A percentile compares a stretch with the other conserved stretches of the same genome.
These are phyloP conservation scores for Seriola aureovittata DNA, from an alignment of 2,113 vertebrate genomes.

Conservation along the genomic window DNA sequence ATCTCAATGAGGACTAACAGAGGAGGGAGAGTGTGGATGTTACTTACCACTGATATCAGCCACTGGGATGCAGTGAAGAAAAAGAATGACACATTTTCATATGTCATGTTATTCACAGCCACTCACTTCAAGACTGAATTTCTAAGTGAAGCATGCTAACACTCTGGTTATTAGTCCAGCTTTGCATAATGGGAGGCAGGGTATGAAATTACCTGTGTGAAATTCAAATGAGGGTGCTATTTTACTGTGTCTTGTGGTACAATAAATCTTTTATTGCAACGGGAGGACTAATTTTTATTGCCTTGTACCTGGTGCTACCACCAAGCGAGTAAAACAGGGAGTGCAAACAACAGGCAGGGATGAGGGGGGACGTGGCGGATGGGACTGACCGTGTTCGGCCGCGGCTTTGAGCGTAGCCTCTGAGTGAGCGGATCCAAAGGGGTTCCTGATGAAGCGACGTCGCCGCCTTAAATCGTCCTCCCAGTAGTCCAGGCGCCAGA, in stretches of 20 bases:
- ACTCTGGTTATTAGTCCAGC: constrained; percentile 21
- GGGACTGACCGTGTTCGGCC: constrained; percentile 93
- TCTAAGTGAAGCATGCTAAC: constrained; percentile 14
- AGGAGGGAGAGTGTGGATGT: constrained; percentile 11
- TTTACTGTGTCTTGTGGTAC: constrained; percentile 72
- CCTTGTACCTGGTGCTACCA: constrained; percentile 82
- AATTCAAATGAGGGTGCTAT: constrained; percentile 61
- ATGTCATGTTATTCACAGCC: constrained; percentile 14
- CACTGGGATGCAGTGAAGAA: constrained; percentile 70
- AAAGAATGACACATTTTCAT: constrained; percentile 40
- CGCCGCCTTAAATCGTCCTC: constrained; percentile 99
- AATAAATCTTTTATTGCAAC: constrained; percentile 83
- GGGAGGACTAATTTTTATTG: constrained; percentile 80
- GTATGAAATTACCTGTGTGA: constrained; percentile 67
- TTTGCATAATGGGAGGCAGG: constrained; percentile 54
- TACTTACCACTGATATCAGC: constrained; percentile 78
- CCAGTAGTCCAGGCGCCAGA: constrained; percentile 99
- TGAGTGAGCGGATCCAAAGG: constrained; percentile 96
- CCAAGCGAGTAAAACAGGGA: constrained; percentile 33
- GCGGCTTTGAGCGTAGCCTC: constrained; percentile 95
- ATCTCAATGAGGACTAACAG: neutral
- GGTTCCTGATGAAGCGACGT: constrained; percentile 97
- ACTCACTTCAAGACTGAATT: constrained; percentile 18
- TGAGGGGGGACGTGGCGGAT: neutral
- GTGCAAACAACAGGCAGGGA: constrained; percentile 1